phyloP scores from a whole-genome alignment of 2,888 invertebrate species.

The Stramonita haemastoma region DNA sequence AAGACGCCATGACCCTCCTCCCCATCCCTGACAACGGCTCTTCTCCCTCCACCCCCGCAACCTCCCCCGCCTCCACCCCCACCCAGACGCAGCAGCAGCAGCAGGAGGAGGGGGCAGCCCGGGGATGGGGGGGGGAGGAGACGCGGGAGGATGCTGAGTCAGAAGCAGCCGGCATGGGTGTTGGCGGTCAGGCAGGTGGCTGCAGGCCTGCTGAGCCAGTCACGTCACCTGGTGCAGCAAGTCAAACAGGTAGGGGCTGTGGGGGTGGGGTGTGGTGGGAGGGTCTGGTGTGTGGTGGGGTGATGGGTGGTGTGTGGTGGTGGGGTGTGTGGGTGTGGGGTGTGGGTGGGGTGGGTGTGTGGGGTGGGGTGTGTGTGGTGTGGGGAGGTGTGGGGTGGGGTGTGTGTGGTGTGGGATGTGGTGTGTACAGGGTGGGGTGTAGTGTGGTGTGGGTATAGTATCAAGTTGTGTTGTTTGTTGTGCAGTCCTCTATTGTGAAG shows the following conservation, averaged over 20 bases:
- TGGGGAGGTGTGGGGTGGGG: no score
- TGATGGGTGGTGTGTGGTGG: no score
- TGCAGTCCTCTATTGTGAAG: conserved; percentile 53
- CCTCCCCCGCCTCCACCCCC: not conserved
- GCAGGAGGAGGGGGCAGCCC: not conserved
- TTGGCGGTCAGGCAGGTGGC: conserved; percentile 47
- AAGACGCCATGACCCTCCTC: conserved; percentile 28
- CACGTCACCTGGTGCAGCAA: conserved; percentile 26
- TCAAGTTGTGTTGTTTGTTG: no score
- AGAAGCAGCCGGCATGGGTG: conserved; percentile 47
- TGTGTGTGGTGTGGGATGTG: no score
- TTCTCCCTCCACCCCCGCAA: not conserved
- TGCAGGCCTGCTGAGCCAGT: conserved; percentile 48
- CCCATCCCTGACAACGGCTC: not conserved
- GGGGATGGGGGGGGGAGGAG: not conserved
- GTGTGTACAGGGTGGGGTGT: no score
- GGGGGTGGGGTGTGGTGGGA: no score
- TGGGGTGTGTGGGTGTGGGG: no score
- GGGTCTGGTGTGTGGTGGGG: no score
- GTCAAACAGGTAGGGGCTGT: conserved; percentile 26
- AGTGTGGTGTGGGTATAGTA: no score
- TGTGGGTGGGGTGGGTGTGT: no score
- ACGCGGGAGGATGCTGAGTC: conserved; percentile 10
- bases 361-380: no score
- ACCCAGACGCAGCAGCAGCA: not conserved